These are phyloP conservation scores for Carpatolechia fugitivella DNA, from an alignment of 2,888 invertebrate genomes.

Conservation along the genomic window DNA sequence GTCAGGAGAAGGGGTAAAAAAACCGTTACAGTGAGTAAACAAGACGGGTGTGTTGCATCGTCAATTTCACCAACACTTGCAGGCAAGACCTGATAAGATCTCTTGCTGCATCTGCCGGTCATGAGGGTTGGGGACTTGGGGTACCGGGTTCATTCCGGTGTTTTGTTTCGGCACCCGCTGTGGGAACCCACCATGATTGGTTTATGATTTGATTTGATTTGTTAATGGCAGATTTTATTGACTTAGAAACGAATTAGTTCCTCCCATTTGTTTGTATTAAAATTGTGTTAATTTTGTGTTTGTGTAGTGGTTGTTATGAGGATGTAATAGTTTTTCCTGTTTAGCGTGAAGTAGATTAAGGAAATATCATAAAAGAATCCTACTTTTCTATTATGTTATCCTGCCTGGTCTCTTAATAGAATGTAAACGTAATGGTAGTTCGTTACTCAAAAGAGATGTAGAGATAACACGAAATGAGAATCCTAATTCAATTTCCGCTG, in stretches of 20 bases:
- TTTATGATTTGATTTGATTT: constrained; percentile 61
- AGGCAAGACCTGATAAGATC: constrained; percentile 69
- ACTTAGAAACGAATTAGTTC: constrained; percentile 13
- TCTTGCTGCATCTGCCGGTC: constrained; percentile 67
- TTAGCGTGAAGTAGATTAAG: too few species aligned
- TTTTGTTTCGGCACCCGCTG: constrained; percentile 57
- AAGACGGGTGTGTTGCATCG: constrained; percentile 54
- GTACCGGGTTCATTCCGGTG: constrained; percentile 63
- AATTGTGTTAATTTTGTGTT: not conserved
- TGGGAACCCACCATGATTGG: constrained; percentile 66
- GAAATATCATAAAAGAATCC: too few species aligned
- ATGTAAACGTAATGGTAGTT: not conserved
- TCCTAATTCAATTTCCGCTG: constrained; percentile 53
- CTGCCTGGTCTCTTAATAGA: not conserved
- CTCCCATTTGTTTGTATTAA: not conserved
- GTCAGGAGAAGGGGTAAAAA: constrained; percentile 44
- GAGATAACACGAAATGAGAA: constrained; percentile 34
- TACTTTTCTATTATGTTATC: not conserved
- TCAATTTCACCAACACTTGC: constrained; percentile 62
- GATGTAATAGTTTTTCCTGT: not conserved
- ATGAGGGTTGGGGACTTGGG: constrained; percentile 39
- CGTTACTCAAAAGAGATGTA: constrained; percentile 23
- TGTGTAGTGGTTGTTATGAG: not conserved
- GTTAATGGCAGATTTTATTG: constrained; percentile 19
- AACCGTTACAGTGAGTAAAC: constrained; percentile 69